Evolutionary conservation across 2,888 invertebrate genomes (phyloP).

Genomic region (Azorinus chamasolen): DNA sequence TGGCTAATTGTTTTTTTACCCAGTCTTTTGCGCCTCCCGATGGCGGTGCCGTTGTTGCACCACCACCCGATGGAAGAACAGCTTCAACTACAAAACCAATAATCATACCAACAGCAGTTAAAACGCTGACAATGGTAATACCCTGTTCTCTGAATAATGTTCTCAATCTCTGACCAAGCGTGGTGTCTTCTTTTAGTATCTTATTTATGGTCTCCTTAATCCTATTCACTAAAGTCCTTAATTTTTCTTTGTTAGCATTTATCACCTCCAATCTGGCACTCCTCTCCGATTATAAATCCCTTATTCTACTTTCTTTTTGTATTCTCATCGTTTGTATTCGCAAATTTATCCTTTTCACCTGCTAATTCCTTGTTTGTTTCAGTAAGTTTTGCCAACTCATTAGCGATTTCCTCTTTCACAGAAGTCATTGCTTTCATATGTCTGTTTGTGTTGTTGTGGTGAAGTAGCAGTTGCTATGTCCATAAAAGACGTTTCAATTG

Average conservation of each 20-base stretch:
- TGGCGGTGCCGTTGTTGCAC: not conserved
- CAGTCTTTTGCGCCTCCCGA: conserved; percentile 11
- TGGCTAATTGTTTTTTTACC: conserved; percentile 31
- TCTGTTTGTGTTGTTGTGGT: conserved; percentile 22
- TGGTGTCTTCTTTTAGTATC: conserved; percentile 27
- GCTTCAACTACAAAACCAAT: conserved; percentile 33
- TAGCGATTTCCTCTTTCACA: conserved; percentile 27
- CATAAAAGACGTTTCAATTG: conserved; percentile 15
- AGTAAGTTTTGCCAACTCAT: conserved; percentile 10
- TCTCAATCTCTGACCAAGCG: conserved; percentile 23
- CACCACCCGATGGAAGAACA: conserved; percentile 17
- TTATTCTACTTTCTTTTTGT: conserved; percentile 21
- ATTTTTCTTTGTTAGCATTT: conserved; percentile 22
- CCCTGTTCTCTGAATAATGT: conserved; percentile 41
- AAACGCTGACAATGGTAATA: conserved; percentile 33
- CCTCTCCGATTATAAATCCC: conserved; percentile 25
- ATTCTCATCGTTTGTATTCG: conserved; percentile 3
- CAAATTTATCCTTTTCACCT: conserved; percentile 16
- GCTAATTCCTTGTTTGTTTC: conserved; percentile 20
- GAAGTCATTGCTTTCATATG: conserved; percentile 32
- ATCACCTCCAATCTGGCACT: conserved; percentile 24
- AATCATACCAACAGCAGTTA: conserved; percentile 35
- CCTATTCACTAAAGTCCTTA: conserved; percentile 26
- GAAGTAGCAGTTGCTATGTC: not conserved
- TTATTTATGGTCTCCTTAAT: conserved; percentile 4